Percentiles rank a stretch among this genome's conserved stretches.
These are phyloP conservation scores for Elachura formosa DNA, from an alignment of 2,113 vertebrate species.

Conservation along the genomic window DNA sequence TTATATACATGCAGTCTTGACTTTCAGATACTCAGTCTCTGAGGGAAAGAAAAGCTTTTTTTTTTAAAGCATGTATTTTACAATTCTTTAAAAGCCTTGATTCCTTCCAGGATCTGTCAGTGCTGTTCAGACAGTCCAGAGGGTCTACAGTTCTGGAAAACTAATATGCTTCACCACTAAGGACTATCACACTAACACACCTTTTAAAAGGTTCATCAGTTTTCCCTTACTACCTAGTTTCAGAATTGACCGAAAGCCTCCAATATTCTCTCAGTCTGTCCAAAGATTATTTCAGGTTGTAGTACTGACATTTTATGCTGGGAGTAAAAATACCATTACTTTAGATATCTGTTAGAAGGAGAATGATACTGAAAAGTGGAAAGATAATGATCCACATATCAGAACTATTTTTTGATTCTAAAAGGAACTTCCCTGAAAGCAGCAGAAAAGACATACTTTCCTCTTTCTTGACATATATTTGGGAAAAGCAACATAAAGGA, in stretches of 20 bases:
- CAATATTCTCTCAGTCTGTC: not conserved
- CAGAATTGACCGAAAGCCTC: not conserved
- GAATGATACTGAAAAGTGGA: not conserved
- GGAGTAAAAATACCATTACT: not conserved
- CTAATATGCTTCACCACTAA: not conserved
- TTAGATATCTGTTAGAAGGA: not conserved
- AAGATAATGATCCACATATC: not conserved
- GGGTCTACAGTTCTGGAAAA: not conserved
- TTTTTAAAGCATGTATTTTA: not conserved
- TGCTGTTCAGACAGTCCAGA: not conserved
- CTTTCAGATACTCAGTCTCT: not conserved
- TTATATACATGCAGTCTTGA: not conserved
- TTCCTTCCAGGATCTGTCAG: not conserved
- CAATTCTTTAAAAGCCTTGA: not conserved
- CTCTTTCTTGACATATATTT: not conserved
- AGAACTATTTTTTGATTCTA: not conserved
- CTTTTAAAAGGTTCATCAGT: not conserved
- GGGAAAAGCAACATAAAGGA: not conserved
- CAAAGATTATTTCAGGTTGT: not conserved
- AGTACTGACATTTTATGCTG: not conserved
- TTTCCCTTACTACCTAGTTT: not conserved
- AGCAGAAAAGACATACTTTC: not conserved
- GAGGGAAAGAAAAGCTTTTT: not conserved
- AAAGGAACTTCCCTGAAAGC: not conserved
- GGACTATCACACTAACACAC: not conserved